Conservation (phyloP, 2,113 vertebrate genomes). For the Lucifuga dentata region DNA sequence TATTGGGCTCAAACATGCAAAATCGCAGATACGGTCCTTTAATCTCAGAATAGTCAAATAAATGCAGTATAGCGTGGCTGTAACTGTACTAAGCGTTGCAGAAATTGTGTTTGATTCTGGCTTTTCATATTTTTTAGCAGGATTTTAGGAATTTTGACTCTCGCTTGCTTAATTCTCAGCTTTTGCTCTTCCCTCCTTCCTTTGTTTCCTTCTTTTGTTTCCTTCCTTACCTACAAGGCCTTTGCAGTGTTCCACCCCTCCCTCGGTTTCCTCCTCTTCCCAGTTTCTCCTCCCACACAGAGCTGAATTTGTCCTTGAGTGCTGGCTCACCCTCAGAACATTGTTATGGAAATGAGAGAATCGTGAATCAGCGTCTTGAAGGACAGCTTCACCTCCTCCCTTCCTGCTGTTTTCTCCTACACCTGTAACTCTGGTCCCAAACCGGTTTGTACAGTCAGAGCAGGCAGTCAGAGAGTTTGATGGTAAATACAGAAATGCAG, state of each 20-base stretch:
- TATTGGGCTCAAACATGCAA: too few relatives aligned
- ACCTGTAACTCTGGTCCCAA: slow-evolving; percentile 60
- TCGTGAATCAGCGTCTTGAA: slow-evolving; percentile 31
- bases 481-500: slow-evolving; percentile 30
- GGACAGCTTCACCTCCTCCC: neutral
- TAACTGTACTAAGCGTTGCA: too few relatives aligned
- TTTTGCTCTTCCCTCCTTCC: slow-evolving; percentile 15
- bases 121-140: neutral
- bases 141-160: slow-evolving; percentile 13
- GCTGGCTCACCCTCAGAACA: slow-evolving; percentile 19
- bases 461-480: slow-evolving; percentile 18
- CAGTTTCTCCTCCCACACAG: slow-evolving; percentile 4
- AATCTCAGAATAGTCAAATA: too few relatives aligned
- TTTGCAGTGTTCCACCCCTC: slow-evolving; percentile 9
- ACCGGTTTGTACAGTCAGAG: slow-evolving; percentile 72
- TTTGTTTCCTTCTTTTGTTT: too few relatives aligned
- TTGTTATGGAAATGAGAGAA: slow-evolving; percentile 25
- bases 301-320: slow-evolving; percentile 31
- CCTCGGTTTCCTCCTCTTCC: neutral
- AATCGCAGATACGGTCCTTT: too few relatives aligned
- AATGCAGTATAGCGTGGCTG: too few relatives aligned
- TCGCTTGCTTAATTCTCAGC: slow-evolving; percentile 10
- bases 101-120: too few relatives aligned
- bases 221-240: slow-evolving; percentile 1
- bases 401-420: slow-evolving; percentile 23